Evolutionary conservation across 2,888 invertebrate species (phyloP).

Genomic region (Nephrotoma guestfalica): DNA sequence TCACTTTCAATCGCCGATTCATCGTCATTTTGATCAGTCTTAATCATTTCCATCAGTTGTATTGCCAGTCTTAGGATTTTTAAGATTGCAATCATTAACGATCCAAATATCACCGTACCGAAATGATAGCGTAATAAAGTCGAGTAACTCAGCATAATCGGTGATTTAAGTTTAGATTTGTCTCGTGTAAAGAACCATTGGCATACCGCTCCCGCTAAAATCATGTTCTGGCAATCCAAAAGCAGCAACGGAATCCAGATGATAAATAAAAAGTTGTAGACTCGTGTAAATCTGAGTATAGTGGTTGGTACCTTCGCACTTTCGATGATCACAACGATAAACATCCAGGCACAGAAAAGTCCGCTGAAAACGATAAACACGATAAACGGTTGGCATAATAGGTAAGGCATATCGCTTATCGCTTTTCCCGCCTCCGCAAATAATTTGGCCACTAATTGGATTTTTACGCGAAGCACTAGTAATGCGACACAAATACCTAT

Average conservation of each 20-base stretch:
- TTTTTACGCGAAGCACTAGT: slow-evolving; percentile 44
- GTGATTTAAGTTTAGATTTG: slow-evolving; percentile 31
- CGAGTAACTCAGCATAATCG: slow-evolving; percentile 33
- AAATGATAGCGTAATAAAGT: slow-evolving; percentile 50
- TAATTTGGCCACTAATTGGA: slow-evolving; percentile 43
- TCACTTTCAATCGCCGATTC: slow-evolving; percentile 12
- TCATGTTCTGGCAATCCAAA: slow-evolving; percentile 51
- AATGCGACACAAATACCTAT: slow-evolving; percentile 40
- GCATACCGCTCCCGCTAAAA: slow-evolving; percentile 48
- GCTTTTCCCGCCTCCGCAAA: slow-evolving; percentile 54
- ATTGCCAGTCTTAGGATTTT: slow-evolving; percentile 38
- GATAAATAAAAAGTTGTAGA: slow-evolving; percentile 41
- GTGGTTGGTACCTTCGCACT: slow-evolving; percentile 22
- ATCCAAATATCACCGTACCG: slow-evolving; percentile 66
- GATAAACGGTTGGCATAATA: slow-evolving; percentile 42
- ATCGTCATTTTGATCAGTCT: background rate
- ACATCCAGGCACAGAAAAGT: slow-evolving; percentile 40
- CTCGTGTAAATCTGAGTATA: slow-evolving; percentile 23
- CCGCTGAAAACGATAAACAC: slow-evolving; percentile 21
- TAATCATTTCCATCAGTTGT: background rate
- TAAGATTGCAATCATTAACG: slow-evolving; percentile 36
- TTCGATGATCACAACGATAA: slow-evolving; percentile 45
- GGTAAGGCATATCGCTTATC: slow-evolving; percentile 41
- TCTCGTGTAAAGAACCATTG: slow-evolving; percentile 50
- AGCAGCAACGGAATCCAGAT: slow-evolving; percentile 52